Evolutionary conservation across 2,888 invertebrate species (phyloP).

Genomic region (Machimus atricapillus): DNA sequence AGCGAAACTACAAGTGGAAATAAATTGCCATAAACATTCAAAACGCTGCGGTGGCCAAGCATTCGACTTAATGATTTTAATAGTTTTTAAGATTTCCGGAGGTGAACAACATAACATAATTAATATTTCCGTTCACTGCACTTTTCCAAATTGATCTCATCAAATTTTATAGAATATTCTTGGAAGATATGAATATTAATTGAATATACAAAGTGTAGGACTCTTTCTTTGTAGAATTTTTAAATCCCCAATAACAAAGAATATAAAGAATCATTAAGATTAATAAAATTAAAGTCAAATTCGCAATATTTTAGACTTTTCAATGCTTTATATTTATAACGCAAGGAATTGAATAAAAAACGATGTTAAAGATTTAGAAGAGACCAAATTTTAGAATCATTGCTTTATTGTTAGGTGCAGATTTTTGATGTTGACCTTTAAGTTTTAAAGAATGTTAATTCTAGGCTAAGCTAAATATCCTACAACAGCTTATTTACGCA

Average conservation of each 20-base stretch:
- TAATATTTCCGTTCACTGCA: neutral
- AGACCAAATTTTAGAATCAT: too few relatives aligned
- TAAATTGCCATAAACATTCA: neutral
- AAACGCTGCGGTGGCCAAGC: neutral
- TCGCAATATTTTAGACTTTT: too few relatives aligned
- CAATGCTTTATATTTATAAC: too few relatives aligned
- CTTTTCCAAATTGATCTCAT: neutral
- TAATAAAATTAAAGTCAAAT: neutral
- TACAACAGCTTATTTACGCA: too few relatives aligned
- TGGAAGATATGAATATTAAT: neutral
- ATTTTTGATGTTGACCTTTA: too few relatives aligned
- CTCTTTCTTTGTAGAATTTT: neutral
- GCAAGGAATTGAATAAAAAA: too few relatives aligned
- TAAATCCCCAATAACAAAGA: neutral
- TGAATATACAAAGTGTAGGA: neutral
- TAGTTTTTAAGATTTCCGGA: neutral
- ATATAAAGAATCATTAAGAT: neutral
- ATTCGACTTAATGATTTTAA: neutral
- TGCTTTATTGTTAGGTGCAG: too few relatives aligned
- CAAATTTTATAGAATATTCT: neutral
- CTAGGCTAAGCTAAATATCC: too few relatives aligned
- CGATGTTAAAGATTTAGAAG: too few relatives aligned
- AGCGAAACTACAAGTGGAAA: neutral
- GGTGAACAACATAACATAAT: neutral
- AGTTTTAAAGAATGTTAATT: too few relatives aligned